Evolutionary conservation across 1,140 invertebrate species (phyloP).

Genomic region (Pseudomyrmex dendroicus): DNA sequence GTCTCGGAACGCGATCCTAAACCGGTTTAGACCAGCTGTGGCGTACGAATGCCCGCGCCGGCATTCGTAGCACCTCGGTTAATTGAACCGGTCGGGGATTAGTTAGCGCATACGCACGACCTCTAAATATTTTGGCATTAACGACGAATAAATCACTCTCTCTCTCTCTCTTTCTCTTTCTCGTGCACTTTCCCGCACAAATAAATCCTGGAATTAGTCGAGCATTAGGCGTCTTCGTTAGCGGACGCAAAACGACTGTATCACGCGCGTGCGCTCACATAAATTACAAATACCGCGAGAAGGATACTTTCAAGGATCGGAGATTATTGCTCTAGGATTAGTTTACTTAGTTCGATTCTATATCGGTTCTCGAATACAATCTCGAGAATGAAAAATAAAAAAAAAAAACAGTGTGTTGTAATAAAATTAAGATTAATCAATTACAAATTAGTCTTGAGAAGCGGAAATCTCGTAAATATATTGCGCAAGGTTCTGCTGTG

Average conservation of each 20-base stretch:
- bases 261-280: slow-evolving; percentile 15
- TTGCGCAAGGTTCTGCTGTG: neutral
- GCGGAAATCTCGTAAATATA: neutral
- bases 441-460: too few relatives aligned
- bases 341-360: neutral
- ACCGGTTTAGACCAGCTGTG: slow-evolving; percentile 76
- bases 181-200: slow-evolving; percentile 20
- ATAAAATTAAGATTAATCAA: too few relatives aligned
- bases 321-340: neutral
- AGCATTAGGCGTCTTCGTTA: slow-evolving; percentile 52
- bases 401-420: too few relatives aligned
- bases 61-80: slow-evolving; percentile 62
- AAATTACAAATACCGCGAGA: slow-evolving; percentile 26
- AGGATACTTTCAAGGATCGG: neutral
- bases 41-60: slow-evolving; percentile 53
- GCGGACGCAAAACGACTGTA: neutral
- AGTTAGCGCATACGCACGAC: slow-evolving; percentile 68
- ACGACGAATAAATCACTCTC: slow-evolving; percentile 71
- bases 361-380: neutral
- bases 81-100: slow-evolving; percentile 78
- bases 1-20: slow-evolving; percentile 57
- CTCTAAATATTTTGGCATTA: slow-evolving; percentile 79
- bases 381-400: too few relatives aligned
- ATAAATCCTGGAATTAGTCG: slow-evolving; percentile 71
- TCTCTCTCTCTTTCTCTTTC: neutral